These are phyloP conservation scores for Sarcophaga variegata DNA, from an alignment of 2,888 invertebrate species.

Conservation along the genomic window DNA sequence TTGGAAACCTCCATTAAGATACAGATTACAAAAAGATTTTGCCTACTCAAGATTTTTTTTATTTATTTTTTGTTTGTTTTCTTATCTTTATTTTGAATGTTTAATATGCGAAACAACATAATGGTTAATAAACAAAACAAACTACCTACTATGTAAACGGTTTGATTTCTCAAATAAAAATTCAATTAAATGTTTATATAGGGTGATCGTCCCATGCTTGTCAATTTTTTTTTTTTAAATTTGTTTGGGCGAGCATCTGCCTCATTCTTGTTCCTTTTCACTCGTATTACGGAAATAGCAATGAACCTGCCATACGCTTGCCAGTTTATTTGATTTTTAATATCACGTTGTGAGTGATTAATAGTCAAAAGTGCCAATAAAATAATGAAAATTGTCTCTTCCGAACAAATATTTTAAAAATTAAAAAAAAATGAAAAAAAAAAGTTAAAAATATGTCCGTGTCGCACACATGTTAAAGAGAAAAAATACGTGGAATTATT, in stretches of 20 bases:
- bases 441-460: not conserved
- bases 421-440: not conserved
- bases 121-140: constrained; percentile 43
- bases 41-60: constrained; percentile 70
- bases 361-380: not conserved
- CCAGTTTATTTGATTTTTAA: no score
- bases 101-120: constrained; percentile 72
- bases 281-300: no score
- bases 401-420: not conserved
- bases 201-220: not conserved
- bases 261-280: no score
- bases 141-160: not conserved
- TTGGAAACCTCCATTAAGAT: constrained; percentile 71
- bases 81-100: constrained; percentile 67
- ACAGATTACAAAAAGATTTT: constrained; percentile 78
- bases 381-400: not conserved
- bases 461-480: not conserved
- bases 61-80: constrained; percentile 19
- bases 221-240: no score
- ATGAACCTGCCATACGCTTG: no score
- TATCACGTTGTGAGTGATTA: no score
- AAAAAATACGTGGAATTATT: not conserved
- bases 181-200: constrained; percentile 6
- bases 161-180: not conserved
- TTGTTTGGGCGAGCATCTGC: no score